Conservation (phyloP, 2,797 vertebrate genomes). For the Falco naumanni region DNA sequence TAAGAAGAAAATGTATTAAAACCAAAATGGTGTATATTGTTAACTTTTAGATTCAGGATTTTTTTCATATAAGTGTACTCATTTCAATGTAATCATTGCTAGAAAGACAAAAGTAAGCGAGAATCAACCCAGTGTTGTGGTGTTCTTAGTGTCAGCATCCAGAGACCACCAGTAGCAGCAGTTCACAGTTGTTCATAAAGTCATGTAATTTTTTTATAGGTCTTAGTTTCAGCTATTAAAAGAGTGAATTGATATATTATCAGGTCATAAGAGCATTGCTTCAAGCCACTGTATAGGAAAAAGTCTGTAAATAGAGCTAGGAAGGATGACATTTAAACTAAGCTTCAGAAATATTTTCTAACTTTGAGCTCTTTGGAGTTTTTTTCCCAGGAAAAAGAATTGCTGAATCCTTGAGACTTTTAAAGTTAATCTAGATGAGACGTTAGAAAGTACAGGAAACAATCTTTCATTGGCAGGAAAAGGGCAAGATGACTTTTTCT, state of each 20-base stretch:
- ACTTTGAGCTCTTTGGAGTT: neutral
- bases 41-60: neutral
- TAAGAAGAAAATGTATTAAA: neutral
- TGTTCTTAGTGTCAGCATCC: neutral
- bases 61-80: neutral
- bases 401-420: neutral
- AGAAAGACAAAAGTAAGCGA: neutral
- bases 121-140: neutral
- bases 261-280: neutral
- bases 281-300: neutral
- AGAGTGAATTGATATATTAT: neutral
- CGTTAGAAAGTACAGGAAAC: constrained; percentile 38
- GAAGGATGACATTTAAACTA: neutral
- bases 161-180: neutral
- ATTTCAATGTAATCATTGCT: neutral
- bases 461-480: constrained; percentile 22
- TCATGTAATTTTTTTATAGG: neutral
- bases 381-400: neutral
- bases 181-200: neutral
- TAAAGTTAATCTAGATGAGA: neutral
- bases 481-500: constrained; percentile 8
- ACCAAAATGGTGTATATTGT: neutral
- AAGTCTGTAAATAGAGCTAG: neutral
- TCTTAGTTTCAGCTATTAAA: neutral
- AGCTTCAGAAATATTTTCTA: neutral